Conservation (phyloP, 2,113 vertebrate species). For the Nymphicus hollandicus region DNA sequence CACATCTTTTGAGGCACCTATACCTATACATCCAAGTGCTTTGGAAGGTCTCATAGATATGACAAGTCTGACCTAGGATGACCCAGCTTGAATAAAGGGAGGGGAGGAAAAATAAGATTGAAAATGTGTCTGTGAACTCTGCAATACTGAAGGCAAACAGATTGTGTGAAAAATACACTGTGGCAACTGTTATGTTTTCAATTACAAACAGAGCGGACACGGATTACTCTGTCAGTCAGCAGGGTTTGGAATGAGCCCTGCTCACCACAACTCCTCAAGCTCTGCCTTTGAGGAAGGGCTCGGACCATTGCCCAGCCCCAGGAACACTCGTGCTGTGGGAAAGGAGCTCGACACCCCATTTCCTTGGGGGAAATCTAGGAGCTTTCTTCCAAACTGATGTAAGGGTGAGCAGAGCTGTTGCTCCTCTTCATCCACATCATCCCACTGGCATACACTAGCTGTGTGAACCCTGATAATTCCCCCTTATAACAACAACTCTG, state of each 20-base stretch:
- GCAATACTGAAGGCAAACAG: background rate
- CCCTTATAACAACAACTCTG: background rate
- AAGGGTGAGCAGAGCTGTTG: background rate
- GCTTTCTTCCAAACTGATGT: accelerated
- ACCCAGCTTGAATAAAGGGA: background rate
- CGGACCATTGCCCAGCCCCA: background rate
- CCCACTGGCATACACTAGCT: background rate
- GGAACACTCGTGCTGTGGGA: accelerated
- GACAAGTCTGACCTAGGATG: background rate
- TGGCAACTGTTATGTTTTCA: background rate
- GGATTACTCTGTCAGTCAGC: background rate
- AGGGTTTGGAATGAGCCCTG: background rate
- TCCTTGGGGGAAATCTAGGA: background rate
- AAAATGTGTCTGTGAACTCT: background rate
- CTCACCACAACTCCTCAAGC: background rate
- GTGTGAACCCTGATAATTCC: background rate
- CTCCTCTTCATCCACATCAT: accelerated
- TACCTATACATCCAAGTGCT: background rate
- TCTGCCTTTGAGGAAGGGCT: slow-evolving; percentile 31
- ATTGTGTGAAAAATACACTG: background rate
- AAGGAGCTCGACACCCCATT: accelerated
- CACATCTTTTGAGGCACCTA: background rate
- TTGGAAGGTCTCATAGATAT: background rate
- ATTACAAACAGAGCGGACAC: background rate
- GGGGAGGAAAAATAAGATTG: background rate